Base-by-base conservation (phyloP, 2,113 vertebrate species). In the Sapayoa aenigma region DNA sequence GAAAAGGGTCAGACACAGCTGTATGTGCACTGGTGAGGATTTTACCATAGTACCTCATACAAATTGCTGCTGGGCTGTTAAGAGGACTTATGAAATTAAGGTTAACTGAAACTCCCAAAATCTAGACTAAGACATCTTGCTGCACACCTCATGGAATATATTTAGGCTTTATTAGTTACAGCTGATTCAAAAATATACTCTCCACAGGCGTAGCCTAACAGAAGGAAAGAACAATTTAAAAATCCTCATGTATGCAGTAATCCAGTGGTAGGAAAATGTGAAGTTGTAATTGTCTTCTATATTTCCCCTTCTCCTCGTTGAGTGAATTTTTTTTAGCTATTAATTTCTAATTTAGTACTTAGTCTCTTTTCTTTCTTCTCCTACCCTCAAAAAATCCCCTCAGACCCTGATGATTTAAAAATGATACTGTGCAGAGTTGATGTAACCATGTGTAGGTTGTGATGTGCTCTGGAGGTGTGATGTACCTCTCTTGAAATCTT, bases 361-460 rank as follows among this genome's bases (percentile, higher is more conserved):
- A 28, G 44, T 84, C 9, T 78, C 10, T 33, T 35, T 87, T 87
- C 28, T 53, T 91, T 42, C 35, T 69, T 5, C 19, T 47, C 10
- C 24, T 30, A 4, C 5, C 9, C 6, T 6, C 1, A 2, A 5
- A 22, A 33, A 27, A 9, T 6, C 22, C 16, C 14, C n/a, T 55
- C 35, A 41, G 23, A 46, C 35, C 14, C 3, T 41, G 31, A 20
- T 55, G 52, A 78, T 92, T 90, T 74, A 50, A 66, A 94, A 90
- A 56, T 25, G 35, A 42, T 84, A 60, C 35, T 24, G 18, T 6
- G n/a, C 56, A 81, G 92, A 65, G 79, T 49, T 46, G 37, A 23
- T 59, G 72, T 89, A 67, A 41, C 52, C 39, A 2, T 67, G 8
- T 20, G 68, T 65, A 56, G 68, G 52, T 25, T 79, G 41, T 0